Evolutionary conservation across 2,113 vertebrate genomes (phyloP).

Genomic region (Eidolon helvum): DNA sequence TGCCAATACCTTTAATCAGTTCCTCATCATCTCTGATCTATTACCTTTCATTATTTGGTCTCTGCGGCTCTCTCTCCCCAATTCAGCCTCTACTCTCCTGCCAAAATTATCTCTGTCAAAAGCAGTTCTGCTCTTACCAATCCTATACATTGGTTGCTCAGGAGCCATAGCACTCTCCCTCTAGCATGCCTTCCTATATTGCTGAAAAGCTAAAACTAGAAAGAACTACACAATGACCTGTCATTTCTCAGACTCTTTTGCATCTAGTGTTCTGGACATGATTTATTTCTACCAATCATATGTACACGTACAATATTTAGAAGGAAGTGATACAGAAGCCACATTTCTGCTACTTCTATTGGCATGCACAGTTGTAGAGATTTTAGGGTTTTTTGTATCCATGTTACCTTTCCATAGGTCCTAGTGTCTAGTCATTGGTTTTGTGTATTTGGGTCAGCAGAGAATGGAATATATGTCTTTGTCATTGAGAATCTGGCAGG

Average conservation of each 20-base stretch:
- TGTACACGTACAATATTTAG: not conserved
- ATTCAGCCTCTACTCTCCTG: not conserved
- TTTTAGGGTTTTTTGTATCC: not conserved
- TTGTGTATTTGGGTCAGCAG: not conserved
- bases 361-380: not conserved
- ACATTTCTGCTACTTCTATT: not conserved
- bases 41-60: not conserved
- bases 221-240: not conserved
- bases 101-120: constrained; percentile 33
- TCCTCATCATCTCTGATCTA: not conserved
- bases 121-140: not conserved
- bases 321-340: not conserved
- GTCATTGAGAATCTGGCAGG: not conserved
- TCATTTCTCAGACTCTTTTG: not conserved
- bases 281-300: not conserved
- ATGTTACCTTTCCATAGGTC: not conserved
- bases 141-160: not conserved
- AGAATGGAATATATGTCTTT: not conserved
- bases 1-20: not conserved
- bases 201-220: not conserved
- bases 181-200: not conserved
- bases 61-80: not conserved
- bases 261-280: not conserved
- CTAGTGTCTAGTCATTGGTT: not conserved
- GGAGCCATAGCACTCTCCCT: not conserved